Percentiles rank a stretch among this genome's conserved stretches.
Evolutionary conservation across 2,113 vertebrate species (phyloP).

Genomic region (Halcyon malimbica): DNA sequence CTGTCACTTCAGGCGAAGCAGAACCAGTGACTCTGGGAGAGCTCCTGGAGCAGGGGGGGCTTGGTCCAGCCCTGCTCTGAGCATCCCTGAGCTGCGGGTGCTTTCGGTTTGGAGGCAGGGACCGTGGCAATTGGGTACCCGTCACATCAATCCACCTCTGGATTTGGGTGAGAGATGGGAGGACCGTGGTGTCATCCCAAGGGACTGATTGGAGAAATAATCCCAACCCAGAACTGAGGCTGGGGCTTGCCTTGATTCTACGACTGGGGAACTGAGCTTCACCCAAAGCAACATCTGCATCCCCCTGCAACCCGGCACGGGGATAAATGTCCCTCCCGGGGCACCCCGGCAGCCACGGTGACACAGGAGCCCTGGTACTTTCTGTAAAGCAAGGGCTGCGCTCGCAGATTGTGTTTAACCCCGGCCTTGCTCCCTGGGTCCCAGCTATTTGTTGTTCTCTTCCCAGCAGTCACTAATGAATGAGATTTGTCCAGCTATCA

Average conservation of each 20-base stretch:
- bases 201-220: background rate
- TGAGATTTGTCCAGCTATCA: conserved; percentile 5
- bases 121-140: accelerated
- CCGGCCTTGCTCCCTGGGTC: background rate
- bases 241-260: background rate
- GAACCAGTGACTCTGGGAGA: background rate
- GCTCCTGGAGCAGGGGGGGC: background rate
- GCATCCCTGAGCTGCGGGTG: background rate
- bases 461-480: conserved; percentile 7
- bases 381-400: background rate
- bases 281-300: background rate
- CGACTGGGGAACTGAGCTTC: background rate
- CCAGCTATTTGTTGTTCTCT: background rate
- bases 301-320: accelerated
- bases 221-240: background rate
- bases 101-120: background rate
- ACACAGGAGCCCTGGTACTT: background rate
- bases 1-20: background rate
- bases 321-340: background rate
- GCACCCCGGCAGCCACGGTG: background rate
- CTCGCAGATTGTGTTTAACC: background rate
- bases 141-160: accelerated
- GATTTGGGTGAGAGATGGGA: accelerated
- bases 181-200: background rate
- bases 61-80: background rate